These are phyloP conservation scores for Sciurus niger DNA, from an alignment of 2,113 vertebrate species.

Conservation along the genomic window DNA sequence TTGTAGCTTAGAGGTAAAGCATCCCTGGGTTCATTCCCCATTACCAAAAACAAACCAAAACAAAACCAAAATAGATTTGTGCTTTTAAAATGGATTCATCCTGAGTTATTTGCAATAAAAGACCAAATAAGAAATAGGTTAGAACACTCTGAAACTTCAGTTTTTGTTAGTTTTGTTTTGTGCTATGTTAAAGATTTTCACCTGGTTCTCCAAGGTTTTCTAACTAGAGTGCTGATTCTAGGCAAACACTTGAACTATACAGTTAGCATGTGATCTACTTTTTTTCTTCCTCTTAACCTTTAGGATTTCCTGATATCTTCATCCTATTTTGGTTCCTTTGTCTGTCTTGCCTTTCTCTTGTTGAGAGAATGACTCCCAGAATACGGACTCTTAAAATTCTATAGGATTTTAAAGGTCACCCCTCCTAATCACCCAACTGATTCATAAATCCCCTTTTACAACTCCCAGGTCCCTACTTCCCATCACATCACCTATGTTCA, in stretches of 20 bases:
- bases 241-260: neutral
- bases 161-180: neutral
- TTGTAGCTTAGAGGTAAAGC: no score
- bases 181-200: neutral
- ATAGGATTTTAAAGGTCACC: slow-evolving; percentile 26
- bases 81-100: neutral
- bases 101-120: neutral
- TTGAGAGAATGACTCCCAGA: neutral
- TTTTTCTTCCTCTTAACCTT: neutral
- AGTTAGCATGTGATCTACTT: neutral
- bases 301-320: neutral
- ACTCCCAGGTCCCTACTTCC: neutral
- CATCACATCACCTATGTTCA: neutral
- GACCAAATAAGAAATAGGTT: neutral
- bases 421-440: slow-evolving; percentile 13
- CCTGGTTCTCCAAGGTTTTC: neutral
- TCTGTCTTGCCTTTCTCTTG: neutral
- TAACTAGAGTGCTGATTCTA: neutral
- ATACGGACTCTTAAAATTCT: slow-evolving; percentile 7
- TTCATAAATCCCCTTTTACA: slow-evolving; percentile 13
- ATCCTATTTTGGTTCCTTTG: neutral
- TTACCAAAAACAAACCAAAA: no score
- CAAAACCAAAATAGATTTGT: neutral
- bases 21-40: no score
- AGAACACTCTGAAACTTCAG: neutral